A percentile compares a stretch with the other conserved stretches of the same genome.
Conservation (phyloP, 2,888 invertebrate genomes). For the Zaprionus obscuricornis region DNA sequence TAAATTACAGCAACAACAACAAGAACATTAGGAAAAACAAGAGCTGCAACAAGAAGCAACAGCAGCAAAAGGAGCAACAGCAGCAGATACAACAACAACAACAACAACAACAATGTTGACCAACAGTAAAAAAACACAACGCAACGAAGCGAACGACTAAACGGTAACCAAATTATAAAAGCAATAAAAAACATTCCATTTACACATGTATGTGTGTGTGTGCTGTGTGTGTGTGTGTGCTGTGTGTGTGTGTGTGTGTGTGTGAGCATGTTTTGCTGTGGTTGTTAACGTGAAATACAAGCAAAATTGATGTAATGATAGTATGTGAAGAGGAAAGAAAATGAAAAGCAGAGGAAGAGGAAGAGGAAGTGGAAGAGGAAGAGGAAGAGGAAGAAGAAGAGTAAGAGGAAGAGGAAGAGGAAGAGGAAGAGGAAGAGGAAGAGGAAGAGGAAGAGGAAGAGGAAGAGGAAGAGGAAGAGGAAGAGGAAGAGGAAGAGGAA, state of each 20-base stretch:
- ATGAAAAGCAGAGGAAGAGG: too few relatives aligned
- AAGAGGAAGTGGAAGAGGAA: too few relatives aligned
- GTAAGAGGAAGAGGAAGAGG: too few relatives aligned
- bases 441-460: too few relatives aligned
- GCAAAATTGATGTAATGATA: too few relatives aligned
- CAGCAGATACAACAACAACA: slow-evolving; percentile 1
- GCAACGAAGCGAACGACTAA: slow-evolving; percentile 35
- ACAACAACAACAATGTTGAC: slow-evolving; percentile 19
- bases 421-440: too few relatives aligned
- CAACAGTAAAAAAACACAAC: slow-evolving; percentile 21
- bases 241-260: slow-evolving; percentile 8
- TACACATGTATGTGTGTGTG: neutral
- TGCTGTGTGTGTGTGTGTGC: slow-evolving; percentile 18
- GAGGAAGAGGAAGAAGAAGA: too few relatives aligned
- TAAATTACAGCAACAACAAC: slow-evolving; percentile 6
- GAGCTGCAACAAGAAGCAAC: neutral
- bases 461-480: too few relatives aligned
- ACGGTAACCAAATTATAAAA: slow-evolving; percentile 48
- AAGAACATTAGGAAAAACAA: slow-evolving; percentile 5
- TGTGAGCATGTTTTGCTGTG: slow-evolving; percentile 13
- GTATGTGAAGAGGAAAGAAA: too few relatives aligned
- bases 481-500: too few relatives aligned
- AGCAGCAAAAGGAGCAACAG: too few relatives aligned
- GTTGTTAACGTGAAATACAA: slow-evolving; percentile 12
- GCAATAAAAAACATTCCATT: slow-evolving; percentile 50